Conservation (phyloP, 1,140 invertebrate genomes). For the Diorhabda sublineata region DNA sequence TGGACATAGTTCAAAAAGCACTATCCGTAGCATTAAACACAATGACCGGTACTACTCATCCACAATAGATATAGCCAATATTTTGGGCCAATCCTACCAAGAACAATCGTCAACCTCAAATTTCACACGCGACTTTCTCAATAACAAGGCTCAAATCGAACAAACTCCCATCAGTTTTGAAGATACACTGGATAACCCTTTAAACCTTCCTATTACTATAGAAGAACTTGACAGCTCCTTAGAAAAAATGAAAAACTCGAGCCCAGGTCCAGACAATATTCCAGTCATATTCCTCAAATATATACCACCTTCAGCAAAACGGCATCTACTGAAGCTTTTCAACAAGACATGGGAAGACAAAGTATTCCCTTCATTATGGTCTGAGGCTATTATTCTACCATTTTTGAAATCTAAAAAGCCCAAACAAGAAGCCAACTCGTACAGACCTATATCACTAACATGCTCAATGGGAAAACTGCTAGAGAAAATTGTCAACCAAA, state of each 20-base stretch:
- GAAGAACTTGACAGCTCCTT: neutral
- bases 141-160: too few species aligned
- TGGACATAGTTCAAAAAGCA: neutral
- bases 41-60: neutral
- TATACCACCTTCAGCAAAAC: neutral
- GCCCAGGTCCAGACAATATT: constrained; percentile 11
- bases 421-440: constrained; percentile 8
- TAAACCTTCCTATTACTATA: neutral
- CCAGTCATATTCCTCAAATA: constrained; percentile 13
- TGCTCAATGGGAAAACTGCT: constrained; percentile 19
- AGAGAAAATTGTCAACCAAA: constrained; percentile 20
- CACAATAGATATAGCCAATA: neutral
- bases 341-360: neutral
- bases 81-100: too few species aligned
- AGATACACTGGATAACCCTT: neutral
- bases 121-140: too few species aligned
- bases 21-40: neutral
- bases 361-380: constrained; percentile 10
- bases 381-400: constrained; percentile 17
- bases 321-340: neutral
- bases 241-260: neutral
- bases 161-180: too few species aligned
- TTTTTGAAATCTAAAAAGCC: constrained; percentile 16
- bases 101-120: too few species aligned
- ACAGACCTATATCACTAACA: constrained; percentile 19